These are phyloP conservation scores for Clusia tigrina DNA, from an alignment of 2,888 invertebrate genomes.

Conservation along the genomic window DNA sequence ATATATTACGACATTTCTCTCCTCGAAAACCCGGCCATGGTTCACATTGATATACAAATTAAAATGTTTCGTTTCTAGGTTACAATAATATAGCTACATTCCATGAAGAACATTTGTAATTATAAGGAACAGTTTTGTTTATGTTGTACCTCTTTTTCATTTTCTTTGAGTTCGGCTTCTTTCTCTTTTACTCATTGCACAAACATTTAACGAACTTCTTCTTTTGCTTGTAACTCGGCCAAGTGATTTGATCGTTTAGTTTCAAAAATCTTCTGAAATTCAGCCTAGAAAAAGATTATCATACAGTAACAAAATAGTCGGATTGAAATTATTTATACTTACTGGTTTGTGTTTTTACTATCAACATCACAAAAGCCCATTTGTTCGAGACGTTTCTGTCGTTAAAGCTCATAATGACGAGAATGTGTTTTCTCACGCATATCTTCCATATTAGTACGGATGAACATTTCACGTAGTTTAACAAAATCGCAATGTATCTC, in stretches of 20 bases:
- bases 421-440: slow-evolving; percentile 97
- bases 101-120: too few species aligned
- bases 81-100: too few species aligned
- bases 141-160: slow-evolving; percentile 96
- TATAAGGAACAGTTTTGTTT: too few species aligned
- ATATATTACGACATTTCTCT: too few species aligned
- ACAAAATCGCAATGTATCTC: slow-evolving; percentile 99
- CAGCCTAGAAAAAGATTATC: too few species aligned
- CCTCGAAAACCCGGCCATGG: too few species aligned
- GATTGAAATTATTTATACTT: too few species aligned
- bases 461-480: slow-evolving; percentile 97
- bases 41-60: too few species aligned
- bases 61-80: too few species aligned
- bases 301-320: too few species aligned
- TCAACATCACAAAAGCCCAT: slow-evolving; percentile 97
- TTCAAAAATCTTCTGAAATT: slow-evolving; percentile 95
- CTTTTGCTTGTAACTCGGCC: slow-evolving; percentile 92
- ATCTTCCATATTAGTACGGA: slow-evolving; percentile 99
- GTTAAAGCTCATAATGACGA: slow-evolving; percentile 94
- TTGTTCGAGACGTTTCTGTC: slow-evolving; percentile 86
- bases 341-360: too few species aligned
- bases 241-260: slow-evolving; percentile 90
- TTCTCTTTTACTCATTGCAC: slow-evolving; percentile 96
- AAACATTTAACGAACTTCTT: slow-evolving; percentile 99
- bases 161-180: slow-evolving; percentile 95